These are phyloP conservation scores for Dendrocopos noguchii DNA, from an alignment of 2,113 vertebrate genomes.

Conservation along the genomic window DNA sequence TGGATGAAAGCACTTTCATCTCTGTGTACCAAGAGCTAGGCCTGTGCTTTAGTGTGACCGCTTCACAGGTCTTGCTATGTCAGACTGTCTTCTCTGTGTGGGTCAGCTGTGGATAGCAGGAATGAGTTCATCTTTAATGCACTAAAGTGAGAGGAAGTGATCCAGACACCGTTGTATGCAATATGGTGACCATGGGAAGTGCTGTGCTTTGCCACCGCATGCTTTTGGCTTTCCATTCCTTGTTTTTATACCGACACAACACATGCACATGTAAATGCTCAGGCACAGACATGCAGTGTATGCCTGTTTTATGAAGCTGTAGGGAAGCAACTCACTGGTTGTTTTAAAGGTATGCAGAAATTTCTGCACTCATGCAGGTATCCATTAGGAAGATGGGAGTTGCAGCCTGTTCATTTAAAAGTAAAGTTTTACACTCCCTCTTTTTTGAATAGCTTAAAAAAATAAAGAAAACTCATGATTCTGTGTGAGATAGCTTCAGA, in stretches of 20 bases:
- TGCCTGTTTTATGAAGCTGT: neutral
- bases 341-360: neutral
- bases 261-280: fast-evolving
- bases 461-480: neutral
- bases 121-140: too few species aligned
- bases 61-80: neutral
- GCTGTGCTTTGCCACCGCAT: fast-evolving
- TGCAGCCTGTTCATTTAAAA: neutral
- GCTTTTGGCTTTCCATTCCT: neutral
- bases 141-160: neutral
- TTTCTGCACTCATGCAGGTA: neutral
- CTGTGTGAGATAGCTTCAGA: neutral
- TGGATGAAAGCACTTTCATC: neutral
- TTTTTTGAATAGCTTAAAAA: neutral
- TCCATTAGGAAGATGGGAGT: neutral
- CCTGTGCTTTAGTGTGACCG: neutral
- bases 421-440: neutral
- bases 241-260: neutral
- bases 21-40: neutral
- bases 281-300: fast-evolving
- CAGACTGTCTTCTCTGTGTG: neutral
- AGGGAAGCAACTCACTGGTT: neutral
- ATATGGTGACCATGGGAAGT: fast-evolving
- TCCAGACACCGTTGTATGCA: fast-evolving
- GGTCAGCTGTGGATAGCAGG: neutral